Evolutionary conservation across 2,113 vertebrate species (phyloP), one percentile per base, ranked within the genome.

Genomic region (Campylorhamphus procurvoides): DNA sequence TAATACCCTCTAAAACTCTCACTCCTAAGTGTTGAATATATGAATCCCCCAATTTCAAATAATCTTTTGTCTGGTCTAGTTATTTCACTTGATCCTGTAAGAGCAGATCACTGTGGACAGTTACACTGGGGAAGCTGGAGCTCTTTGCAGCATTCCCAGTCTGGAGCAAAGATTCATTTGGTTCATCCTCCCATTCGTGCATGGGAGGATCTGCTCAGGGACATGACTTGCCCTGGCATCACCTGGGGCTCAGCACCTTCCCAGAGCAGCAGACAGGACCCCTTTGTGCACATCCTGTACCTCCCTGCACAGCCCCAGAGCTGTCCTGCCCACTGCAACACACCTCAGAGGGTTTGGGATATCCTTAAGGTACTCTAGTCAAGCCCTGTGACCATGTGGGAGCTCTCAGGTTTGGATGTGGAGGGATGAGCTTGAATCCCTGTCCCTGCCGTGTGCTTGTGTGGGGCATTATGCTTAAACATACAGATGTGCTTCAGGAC

Each of bases 241-340:
- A 4, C 39, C 64, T 5, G 1, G 4, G 3, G 10, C 44, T 3
- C 49, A 67, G 12, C 33, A 27, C 3, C 29, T 29, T 29, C 71
- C 2, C 5, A 50, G 47, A 8, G 28, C 1, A 0, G 37, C 33
- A 35, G 49, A 7, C 33, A 60, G 81, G 35, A 15, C 20, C 14
- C 1, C 0, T 3, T 4, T 10, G 31, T 71, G 18, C 20, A 6
- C 39, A 29, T 22, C 7, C 2, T 3, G 1, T 3, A 15, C 12
- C 56, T 87, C 63, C 39, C 69, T 50, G 52, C 35, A 11, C 33
- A 60, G 56, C 22, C 3, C 33, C 7, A 1, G 52, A 23, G 24
- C 3, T 1, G 7, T 31, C 25, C 56, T 77, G 11, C 33, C 33
- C 15, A 4, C 18, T 14, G 33, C 56, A 37, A 20, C 20, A 24